Conservation (phyloP, 2,797 vertebrate genomes). For the Crenuchus spilurus region DNA sequence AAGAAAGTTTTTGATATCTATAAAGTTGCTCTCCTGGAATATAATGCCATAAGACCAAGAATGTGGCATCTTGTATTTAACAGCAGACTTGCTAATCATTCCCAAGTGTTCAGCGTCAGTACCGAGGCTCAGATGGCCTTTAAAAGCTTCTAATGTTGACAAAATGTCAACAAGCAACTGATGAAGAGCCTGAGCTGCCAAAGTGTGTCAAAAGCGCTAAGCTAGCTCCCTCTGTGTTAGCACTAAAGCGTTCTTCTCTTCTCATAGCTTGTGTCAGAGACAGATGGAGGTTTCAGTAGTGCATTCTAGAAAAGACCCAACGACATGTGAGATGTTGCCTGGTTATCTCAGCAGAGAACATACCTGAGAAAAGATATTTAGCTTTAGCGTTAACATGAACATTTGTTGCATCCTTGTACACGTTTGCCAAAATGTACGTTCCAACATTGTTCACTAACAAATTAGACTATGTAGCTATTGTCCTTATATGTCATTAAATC, state of each 20-base stretch:
- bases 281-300: slow-evolving; percentile 21
- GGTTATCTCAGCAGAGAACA: background rate
- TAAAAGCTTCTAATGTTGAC: slow-evolving; percentile 37
- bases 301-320: background rate
- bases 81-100: slow-evolving; percentile 25
- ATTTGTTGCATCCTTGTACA: too few relatives aligned
- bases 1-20: too few relatives aligned
- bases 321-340: slow-evolving; percentile 1
- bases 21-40: too few relatives aligned
- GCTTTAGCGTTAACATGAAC: too few relatives aligned
- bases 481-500: too few relatives aligned
- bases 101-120: slow-evolving; percentile 6
- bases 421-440: too few relatives aligned
- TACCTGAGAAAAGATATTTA: too few relatives aligned
- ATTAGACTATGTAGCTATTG: too few relatives aligned
- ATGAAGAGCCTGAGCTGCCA: slow-evolving; percentile 24
- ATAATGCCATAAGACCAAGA: background rate
- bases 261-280: background rate
- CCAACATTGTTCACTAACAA: too few relatives aligned
- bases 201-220: slow-evolving; percentile 9
- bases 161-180: slow-evolving; percentile 39
- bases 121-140: slow-evolving; percentile 29
- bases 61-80: background rate
- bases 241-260: background rate
- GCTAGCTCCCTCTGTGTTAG: background rate